A percentile compares a stretch with the other conserved stretches of the same genome.
Conservation (phyloP, 2,888 invertebrate genomes). For the Cephus runcator region DNA sequence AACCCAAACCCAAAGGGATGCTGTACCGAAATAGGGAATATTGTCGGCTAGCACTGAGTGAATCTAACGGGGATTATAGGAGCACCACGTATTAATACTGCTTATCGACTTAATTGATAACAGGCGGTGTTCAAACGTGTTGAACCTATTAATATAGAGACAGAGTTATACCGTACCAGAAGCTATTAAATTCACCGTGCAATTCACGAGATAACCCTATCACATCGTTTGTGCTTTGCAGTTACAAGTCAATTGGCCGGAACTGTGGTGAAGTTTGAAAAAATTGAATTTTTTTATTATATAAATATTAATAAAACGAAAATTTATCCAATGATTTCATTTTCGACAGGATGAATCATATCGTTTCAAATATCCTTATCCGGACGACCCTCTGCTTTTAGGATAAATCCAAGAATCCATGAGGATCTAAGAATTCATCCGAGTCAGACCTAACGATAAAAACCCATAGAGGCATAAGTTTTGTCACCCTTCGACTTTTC, state of each 20-base stretch:
- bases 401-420: neutral
- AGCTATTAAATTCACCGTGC: neutral
- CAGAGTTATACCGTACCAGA: neutral
- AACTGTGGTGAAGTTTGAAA: neutral
- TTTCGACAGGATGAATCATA: neutral
- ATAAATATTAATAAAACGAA: neutral
- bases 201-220: neutral
- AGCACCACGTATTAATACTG: conserved; percentile 35
- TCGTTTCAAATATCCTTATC: neutral
- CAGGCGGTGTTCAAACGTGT: conserved; percentile 17
- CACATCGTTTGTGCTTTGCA: neutral
- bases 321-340: neutral
- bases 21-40: conserved; percentile 26
- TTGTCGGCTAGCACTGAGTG: conserved; percentile 42
- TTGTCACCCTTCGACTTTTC: neutral
- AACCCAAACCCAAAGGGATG: conserved; percentile 1
- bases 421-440: neutral
- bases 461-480: neutral
- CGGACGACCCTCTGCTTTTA: neutral
- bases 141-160: neutral
- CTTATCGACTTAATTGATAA: conserved; percentile 49
- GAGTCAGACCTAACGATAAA: neutral
- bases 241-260: neutral
- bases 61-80: conserved; percentile 41
- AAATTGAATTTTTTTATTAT: neutral